These are phyloP conservation scores for Oconnorella tubifera DNA, from an alignment of 2,888 invertebrate genomes.

Conservation along the genomic window DNA sequence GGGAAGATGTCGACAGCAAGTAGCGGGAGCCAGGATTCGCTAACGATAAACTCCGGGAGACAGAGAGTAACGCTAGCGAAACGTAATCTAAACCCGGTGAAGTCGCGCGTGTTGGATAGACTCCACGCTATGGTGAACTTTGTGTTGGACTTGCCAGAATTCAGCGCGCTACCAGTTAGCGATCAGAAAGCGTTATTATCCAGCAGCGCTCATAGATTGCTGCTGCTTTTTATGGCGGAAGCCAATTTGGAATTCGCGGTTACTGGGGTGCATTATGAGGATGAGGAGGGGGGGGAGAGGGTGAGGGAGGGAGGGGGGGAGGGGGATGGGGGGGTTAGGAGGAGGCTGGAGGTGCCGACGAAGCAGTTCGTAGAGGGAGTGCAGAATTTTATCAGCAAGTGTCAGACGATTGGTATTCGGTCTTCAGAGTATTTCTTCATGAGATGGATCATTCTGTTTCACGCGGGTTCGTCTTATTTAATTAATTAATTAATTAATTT, in stretches of 20 bases:
- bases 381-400: constrained; percentile 50
- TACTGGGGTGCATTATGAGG: not conserved
- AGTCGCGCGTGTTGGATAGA: not conserved
- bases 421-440: constrained; percentile 47
- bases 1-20: not conserved
- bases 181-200: not conserved
- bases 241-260: not conserved
- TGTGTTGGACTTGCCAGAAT: not conserved
- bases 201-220: not conserved
- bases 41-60: not conserved
- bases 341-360: constrained; percentile 29
- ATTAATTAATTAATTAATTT: not conserved
- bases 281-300: not conserved
- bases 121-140: not conserved
- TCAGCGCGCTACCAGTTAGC: not conserved
- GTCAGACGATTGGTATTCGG: constrained; percentile 48
- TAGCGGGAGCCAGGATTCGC: not conserved
- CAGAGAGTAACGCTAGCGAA: not conserved
- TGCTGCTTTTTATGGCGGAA: not conserved
- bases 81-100: not conserved
- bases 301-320: not conserved
- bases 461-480: constrained; percentile 41
- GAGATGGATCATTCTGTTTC: constrained; percentile 49
- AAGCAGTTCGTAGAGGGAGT: constrained; percentile 50
- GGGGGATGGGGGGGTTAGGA: not conserved